Conservation (phyloP, 2,888 invertebrate species). For the Saturnia japonica region DNA sequence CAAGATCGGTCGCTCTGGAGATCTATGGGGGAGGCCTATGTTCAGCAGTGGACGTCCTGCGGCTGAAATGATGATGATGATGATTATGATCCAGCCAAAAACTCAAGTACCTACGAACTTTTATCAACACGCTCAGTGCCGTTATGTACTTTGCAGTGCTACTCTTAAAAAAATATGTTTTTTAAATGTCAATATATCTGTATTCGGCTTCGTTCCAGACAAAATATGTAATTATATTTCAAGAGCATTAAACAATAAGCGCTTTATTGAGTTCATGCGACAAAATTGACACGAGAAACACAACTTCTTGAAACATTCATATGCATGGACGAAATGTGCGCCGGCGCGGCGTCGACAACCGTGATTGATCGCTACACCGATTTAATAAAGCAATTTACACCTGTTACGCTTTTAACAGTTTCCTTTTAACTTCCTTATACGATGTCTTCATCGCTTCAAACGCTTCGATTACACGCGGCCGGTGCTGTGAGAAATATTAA, state of each 20-base stretch:
- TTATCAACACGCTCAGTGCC: too few relatives aligned
- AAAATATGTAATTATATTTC: neutral
- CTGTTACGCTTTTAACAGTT: slow-evolving; percentile 57
- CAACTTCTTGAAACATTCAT: slow-evolving; percentile 37
- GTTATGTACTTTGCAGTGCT: too few relatives aligned
- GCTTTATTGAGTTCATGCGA: neutral
- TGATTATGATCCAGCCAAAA: too few relatives aligned
- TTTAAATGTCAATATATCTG: neutral
- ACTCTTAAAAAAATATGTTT: too few relatives aligned
- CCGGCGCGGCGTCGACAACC: slow-evolving; percentile 44
- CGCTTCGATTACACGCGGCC: slow-evolving; percentile 24
- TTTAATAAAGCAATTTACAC: slow-evolving; percentile 74
- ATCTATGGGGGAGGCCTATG: too few relatives aligned
- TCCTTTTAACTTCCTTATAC: slow-evolving; percentile 51
- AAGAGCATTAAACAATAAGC: neutral
- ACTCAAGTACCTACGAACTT: too few relatives aligned
- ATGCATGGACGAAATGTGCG: slow-evolving; percentile 35
- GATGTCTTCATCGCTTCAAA: slow-evolving; percentile 38
- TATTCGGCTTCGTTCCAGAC: neutral
- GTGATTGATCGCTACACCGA: slow-evolving; percentile 55
- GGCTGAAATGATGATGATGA: too few relatives aligned
- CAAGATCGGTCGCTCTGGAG: too few relatives aligned
- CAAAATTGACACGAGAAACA: slow-evolving; percentile 15
- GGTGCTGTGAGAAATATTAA: slow-evolving; percentile 35
- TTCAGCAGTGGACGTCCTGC: too few relatives aligned